Conservation (phyloP, 2,113 vertebrate species). For the Chlorodrepanis virens region DNA sequence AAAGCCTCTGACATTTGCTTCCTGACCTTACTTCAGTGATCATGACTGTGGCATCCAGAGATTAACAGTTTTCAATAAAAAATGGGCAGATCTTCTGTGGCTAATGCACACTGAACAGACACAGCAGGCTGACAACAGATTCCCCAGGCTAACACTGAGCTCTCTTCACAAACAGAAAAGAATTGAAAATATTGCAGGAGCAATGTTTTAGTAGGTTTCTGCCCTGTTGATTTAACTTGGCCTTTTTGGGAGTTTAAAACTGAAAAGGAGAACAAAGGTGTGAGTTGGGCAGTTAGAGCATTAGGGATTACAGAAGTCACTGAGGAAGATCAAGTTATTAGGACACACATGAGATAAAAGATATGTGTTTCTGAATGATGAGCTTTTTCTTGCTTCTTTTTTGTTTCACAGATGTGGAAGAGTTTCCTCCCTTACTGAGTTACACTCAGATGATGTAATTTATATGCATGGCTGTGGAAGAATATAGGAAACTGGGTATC, state of each 20-base stretch:
- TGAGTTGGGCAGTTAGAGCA: not conserved
- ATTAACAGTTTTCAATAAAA: not conserved
- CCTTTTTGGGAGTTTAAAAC: not conserved
- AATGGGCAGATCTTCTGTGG: not conserved
- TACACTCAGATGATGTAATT: not conserved
- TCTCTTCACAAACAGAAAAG: not conserved
- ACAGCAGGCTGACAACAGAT: not conserved
- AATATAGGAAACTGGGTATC: not conserved
- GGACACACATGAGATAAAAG: not conserved
- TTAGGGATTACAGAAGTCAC: not conserved
- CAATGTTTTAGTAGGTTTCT: not conserved
- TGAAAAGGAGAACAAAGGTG: not conserved
- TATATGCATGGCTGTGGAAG: accelerated
- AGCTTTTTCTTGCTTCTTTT: not conserved
- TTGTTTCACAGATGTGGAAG: not conserved
- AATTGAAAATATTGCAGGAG: not conserved
- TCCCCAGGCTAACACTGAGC: not conserved
- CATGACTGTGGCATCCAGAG: not conserved
- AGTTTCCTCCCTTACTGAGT: not conserved
- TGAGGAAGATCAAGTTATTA: not conserved
- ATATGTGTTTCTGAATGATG: not conserved
- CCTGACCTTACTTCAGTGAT: not conserved
- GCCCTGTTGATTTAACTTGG: not conserved
- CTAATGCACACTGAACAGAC: not conserved
- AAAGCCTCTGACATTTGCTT: not conserved